Evolutionary conservation across 2,113 vertebrate species (phyloP).

Genomic region (Craseonycteris thonglongyai): DNA sequence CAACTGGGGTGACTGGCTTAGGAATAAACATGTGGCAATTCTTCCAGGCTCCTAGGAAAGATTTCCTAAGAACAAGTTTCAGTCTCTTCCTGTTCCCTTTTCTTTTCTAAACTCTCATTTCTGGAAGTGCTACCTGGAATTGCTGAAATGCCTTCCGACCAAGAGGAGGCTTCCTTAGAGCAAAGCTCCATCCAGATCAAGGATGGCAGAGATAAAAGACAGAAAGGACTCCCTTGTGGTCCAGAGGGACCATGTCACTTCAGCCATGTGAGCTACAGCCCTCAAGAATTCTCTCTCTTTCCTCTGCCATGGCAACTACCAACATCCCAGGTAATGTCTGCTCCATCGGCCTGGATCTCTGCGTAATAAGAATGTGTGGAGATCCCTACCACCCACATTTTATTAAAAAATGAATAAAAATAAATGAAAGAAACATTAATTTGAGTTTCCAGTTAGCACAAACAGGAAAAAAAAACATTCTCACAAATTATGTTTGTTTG

Average conservation of each 20-base stretch:
- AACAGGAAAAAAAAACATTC: neutral
- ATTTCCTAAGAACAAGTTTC: neutral
- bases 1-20: neutral
- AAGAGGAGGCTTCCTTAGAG: neutral
- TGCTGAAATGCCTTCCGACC: neutral
- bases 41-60: neutral
- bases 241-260: neutral
- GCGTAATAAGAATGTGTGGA: neutral
- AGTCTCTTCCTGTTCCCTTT: neutral
- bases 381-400: neutral
- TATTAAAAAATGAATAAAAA: neutral
- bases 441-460: neutral
- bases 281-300: neutral
- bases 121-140: neutral
- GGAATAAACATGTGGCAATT: neutral
- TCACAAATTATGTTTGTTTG: neutral
- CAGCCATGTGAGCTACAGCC: neutral
- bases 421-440: neutral
- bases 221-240: neutral
- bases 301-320: neutral
- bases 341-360: neutral
- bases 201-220: neutral
- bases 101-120: neutral
- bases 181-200: neutral
- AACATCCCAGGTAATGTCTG: neutral